phyloP scores from a whole-genome alignment of 1,140 invertebrate genomes.

The Ips typographus region DNA sequence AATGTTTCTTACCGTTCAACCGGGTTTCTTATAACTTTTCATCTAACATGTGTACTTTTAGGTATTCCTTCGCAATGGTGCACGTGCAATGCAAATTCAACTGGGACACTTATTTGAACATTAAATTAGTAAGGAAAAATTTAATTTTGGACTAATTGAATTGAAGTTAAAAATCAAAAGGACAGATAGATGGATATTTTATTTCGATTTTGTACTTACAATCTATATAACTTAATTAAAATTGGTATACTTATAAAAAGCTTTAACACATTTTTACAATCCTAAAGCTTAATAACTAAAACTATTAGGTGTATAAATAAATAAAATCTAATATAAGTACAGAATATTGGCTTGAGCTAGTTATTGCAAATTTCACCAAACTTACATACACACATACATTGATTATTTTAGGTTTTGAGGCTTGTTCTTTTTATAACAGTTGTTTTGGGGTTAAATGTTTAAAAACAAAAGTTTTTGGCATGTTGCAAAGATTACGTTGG shows the following conservation, averaged over 20 bases:
- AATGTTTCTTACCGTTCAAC: background rate
- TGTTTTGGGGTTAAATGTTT: too few species aligned
- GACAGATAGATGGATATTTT: too few species aligned
- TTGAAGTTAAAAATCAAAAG: too few species aligned
- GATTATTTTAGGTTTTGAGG: constrained; percentile 12
- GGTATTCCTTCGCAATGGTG: constrained; percentile 36
- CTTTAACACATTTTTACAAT: constrained; percentile 33
- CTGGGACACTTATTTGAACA: background rate
- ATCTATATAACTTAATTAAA: constrained; percentile 26
- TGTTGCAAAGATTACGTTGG: constrained; percentile 35
- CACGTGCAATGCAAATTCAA: constrained; percentile 33
- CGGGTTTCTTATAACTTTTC: too few species aligned
- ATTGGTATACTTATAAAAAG: constrained; percentile 4
- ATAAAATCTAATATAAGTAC: constrained; percentile 38
- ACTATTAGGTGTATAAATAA: constrained; percentile 24
- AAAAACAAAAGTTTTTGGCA: constrained; percentile 44
- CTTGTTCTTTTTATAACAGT: background rate
- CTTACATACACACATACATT: constrained; percentile 3
- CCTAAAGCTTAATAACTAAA: background rate
- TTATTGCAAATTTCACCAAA: constrained; percentile 10
- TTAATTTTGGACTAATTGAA: too few species aligned
- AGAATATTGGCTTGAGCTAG: constrained; percentile 13
- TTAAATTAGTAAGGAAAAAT: too few species aligned
- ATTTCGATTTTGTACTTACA: constrained; percentile 24
- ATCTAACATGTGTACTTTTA: background rate